phyloP scores from a whole-genome alignment of 2,113 vertebrate genomes.

The Strix uralensis region DNA sequence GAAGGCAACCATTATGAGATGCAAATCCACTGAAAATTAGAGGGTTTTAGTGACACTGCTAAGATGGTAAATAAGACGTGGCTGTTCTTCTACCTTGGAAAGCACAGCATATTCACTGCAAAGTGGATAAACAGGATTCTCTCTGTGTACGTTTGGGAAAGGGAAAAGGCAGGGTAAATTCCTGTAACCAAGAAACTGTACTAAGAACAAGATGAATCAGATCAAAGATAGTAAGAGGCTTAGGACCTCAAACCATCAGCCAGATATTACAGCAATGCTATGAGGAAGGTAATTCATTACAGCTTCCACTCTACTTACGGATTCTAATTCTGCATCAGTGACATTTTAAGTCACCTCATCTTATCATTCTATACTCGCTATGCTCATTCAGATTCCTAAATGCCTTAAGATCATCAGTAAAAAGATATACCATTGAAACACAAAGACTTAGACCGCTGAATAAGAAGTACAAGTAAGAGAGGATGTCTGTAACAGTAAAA shows the following conservation, averaged over 20 bases:
- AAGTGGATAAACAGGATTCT: neutral
- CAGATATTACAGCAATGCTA: neutral
- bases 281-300: constrained; percentile 11
- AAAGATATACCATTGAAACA: neutral
- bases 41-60: neutral
- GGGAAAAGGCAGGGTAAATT: neutral
- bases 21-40: neutral
- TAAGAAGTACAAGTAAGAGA: neutral
- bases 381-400: neutral
- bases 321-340: neutral
- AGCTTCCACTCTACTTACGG: neutral
- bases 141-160: neutral
- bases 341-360: neutral
- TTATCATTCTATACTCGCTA: neutral
- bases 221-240: constrained; percentile 7
- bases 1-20: neutral
- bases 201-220: neutral
- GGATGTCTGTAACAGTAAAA: neutral
- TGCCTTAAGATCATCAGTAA: neutral
- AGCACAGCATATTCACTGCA: neutral
- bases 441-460: neutral
- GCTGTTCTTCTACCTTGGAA: neutral
- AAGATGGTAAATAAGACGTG: neutral
- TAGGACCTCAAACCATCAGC: neutral
- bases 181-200: neutral